phyloP scores from a whole-genome alignment of 2,888 invertebrate genomes.

The Charanyca ferruginea region DNA sequence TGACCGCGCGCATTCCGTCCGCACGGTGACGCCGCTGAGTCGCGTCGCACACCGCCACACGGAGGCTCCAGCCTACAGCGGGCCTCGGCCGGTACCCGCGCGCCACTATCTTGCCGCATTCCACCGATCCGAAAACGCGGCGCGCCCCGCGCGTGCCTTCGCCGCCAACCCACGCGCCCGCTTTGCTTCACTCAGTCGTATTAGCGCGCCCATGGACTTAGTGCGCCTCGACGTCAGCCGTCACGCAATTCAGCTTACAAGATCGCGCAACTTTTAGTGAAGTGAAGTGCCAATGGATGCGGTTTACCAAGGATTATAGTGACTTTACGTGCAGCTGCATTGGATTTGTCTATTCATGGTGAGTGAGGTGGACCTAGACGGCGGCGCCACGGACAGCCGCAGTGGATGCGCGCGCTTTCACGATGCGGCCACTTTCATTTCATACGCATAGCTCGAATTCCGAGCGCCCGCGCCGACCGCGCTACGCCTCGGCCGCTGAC shows the following conservation, averaged over 20 bases:
- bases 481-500: constrained; percentile 89
- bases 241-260: constrained; percentile 71
- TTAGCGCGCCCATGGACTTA: constrained; percentile 80
- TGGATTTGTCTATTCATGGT: constrained; percentile 90
- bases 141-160: constrained; percentile 88
- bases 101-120: constrained; percentile 87
- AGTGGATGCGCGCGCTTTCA: constrained; percentile 90
- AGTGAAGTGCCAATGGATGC: constrained; percentile 90
- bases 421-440: constrained; percentile 91
- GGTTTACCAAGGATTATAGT: constrained; percentile 85
- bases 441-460: constrained; percentile 91
- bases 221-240: constrained; percentile 77
- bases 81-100: constrained; percentile 80
- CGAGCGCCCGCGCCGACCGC: constrained; percentile 87
- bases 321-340: constrained; percentile 77
- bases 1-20: constrained; percentile 80
- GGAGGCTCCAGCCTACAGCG: constrained; percentile 79
- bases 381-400: constrained; percentile 76
- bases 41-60: constrained; percentile 70
- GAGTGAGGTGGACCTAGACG: constrained; percentile 77
- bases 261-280: constrained; percentile 83
- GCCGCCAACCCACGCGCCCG: constrained; percentile 94
- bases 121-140: constrained; percentile 89
- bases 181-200: constrained; percentile 82
- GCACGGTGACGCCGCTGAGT: constrained; percentile 68